phyloP scores from a whole-genome alignment of 2,113 vertebrate species.

The Holacanthus passer region DNA sequence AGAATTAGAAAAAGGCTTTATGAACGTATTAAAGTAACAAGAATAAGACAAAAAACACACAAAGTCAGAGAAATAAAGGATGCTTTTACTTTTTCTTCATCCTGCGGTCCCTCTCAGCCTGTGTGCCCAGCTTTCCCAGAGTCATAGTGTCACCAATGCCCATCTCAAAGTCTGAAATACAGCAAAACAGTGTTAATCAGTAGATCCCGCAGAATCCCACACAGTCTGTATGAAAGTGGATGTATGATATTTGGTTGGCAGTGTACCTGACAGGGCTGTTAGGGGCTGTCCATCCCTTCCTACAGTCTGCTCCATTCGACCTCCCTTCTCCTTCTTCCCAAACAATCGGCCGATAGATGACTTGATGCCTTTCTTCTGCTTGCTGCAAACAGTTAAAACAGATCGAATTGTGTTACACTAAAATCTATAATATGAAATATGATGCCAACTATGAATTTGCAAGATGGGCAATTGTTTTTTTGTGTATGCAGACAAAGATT shows the following conservation, averaged over 20 bases:
- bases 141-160: constrained; percentile 92
- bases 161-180: constrained; percentile 89
- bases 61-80: neutral
- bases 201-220: constrained; percentile 35
- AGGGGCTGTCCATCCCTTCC: constrained; percentile 87
- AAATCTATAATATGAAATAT: neutral
- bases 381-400: constrained; percentile 80
- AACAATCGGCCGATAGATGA: constrained; percentile 96
- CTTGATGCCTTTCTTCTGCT: constrained; percentile 97
- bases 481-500: neutral
- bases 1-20: neutral
- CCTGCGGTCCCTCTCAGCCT: constrained; percentile 94
- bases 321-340: constrained; percentile 97
- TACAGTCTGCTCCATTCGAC: constrained; percentile 88
- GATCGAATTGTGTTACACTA: neutral
- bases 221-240: constrained; percentile 12
- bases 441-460: neutral
- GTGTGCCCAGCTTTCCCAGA: constrained; percentile 93
- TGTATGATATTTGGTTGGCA: neutral
- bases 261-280: constrained; percentile 87
- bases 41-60: neutral
- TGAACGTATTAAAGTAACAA: neutral
- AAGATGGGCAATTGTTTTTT: neutral
- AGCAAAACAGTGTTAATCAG: constrained; percentile 8
- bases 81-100: constrained; percentile 93